Conservation (phyloP, 2,113 vertebrate species). For the Ivindomyrus marchei region DNA sequence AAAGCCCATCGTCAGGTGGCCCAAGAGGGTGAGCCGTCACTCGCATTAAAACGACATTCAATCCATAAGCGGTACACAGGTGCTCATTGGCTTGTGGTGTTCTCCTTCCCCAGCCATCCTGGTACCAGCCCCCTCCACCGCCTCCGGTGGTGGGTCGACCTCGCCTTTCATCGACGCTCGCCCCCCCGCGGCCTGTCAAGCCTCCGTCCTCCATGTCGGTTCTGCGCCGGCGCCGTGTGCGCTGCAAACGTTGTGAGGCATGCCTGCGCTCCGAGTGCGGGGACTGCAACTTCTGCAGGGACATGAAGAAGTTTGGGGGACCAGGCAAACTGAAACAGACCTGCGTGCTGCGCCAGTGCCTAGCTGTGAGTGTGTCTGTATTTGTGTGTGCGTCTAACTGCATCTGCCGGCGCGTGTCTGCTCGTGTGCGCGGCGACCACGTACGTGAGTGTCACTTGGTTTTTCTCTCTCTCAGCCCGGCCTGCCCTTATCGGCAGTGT, state of each 20-base stretch:
- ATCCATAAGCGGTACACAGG: neutral
- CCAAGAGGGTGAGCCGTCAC: constrained; percentile 74
- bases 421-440: neutral
- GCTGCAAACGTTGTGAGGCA: constrained; percentile 83
- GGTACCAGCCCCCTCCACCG: constrained; percentile 55
- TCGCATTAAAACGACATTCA: neutral
- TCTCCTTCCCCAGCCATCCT: constrained; percentile 50
- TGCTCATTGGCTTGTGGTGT: neutral
- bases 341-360: constrained; percentile 74
- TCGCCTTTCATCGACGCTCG: constrained; percentile 40
- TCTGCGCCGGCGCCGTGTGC: constrained; percentile 76
- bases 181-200: constrained; percentile 52
- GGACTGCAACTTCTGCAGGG: constrained; percentile 84
- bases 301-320: constrained; percentile 93
- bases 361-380: constrained; percentile 1
- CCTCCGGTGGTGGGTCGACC: constrained; percentile 53
- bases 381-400: neutral
- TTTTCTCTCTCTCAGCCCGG: constrained; percentile 66
- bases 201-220: constrained; percentile 75
- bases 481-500: constrained; percentile 88
- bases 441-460: neutral
- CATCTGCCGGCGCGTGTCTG: neutral
- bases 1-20: constrained; percentile 91
- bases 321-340: constrained; percentile 91
- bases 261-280: constrained; percentile 87